Evolutionary conservation across 53 echinoderm and acorn worm species (phyloP).

Genomic region (Luidia sarsii): DNA sequence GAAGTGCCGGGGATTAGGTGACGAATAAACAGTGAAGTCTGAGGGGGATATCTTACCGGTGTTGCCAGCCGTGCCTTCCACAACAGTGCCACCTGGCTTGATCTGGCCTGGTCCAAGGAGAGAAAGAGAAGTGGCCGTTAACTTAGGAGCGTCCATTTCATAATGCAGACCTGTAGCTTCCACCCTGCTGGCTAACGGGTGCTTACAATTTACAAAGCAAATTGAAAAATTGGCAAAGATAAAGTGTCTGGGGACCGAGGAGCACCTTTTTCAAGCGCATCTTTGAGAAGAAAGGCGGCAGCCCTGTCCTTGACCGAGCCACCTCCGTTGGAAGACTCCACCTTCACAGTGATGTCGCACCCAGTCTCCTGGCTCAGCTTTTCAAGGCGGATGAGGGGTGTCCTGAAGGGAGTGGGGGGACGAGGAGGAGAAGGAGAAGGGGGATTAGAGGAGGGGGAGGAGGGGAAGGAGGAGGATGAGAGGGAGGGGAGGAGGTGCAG

Average conservation of each 20-base stretch:
- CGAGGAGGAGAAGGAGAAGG: background rate
- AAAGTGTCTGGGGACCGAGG: too few species aligned
- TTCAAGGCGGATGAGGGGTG: constrained; percentile 84
- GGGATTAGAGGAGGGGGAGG: background rate
- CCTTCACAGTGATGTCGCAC: constrained; percentile 89
- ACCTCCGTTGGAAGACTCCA: constrained; percentile 93
- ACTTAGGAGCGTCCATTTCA: background rate
- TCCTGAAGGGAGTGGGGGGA: constrained; percentile 69
- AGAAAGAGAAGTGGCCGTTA: background rate
- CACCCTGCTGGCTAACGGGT: too few species aligned
- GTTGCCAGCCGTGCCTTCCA: constrained; percentile 98
- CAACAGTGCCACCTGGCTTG: constrained; percentile 88
- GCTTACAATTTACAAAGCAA: too few species aligned
- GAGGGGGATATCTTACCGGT: too few species aligned
- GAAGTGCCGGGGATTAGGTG: too few species aligned
- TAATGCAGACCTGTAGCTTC: too few species aligned
- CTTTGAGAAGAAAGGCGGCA: constrained; percentile 83
- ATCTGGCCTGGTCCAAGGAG: constrained; percentile 62
- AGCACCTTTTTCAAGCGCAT: constrained; percentile 85
- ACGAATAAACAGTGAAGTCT: too few species aligned
- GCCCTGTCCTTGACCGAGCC: constrained; percentile 99
- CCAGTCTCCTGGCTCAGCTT: constrained; percentile 89
- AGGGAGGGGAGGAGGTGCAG: too few species aligned
- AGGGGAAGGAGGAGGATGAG: too few species aligned
- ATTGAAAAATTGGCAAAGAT: too few species aligned